Evolutionary conservation across 2,888 invertebrate genomes (phyloP), one percentile per base, ranked within the genome.

Genomic region (Ophioninae sp.): DNA sequence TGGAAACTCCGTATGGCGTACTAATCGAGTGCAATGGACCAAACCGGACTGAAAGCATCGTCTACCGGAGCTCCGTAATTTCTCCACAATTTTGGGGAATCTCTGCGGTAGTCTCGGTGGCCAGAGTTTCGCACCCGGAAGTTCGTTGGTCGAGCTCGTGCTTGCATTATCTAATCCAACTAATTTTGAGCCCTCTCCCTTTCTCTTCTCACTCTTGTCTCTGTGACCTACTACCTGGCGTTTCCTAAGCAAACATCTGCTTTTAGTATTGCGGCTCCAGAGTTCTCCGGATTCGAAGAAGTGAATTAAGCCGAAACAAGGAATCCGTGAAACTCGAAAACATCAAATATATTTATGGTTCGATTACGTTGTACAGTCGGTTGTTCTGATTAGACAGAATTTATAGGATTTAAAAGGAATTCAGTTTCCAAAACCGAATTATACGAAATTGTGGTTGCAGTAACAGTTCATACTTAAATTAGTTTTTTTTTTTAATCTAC

Each of bases 161-260:
- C 78, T 85, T 85, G 89, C 87, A 90, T 91, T 91, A 90, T 89
- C 89, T 88, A 88, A 88, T 87, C 88, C 78, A 85, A 88, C 85
- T 86, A 85, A 83, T 83, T 87, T 86, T 82, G 74, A 67, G 77
- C 56, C 23, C 70, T 39, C 72, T 56, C 79, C 59, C 62, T 70
- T 10, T 64, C 37, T 41, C 68, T 64, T 75, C 77, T 61, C 64
- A 64, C 78, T 68, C 64, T 70, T 61, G 61, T 69, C 67, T 57
- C 64, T 72, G 59, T 44, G 62, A 73, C 20, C 50, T 61, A 50
- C 7, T 30, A 59, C 23, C n/a, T 20, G 70, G 20, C 30, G 30
- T 20, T 1, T 65, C n/a, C 20, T 44, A 50, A n/a, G 69, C 61
- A 44, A 61, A 77, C 77, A 37, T 73, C 44, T 13, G 59, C n/a